Evolutionary conservation across 2,113 vertebrate genomes (phyloP).

Genomic region (Thinocorus orbignyianus): DNA sequence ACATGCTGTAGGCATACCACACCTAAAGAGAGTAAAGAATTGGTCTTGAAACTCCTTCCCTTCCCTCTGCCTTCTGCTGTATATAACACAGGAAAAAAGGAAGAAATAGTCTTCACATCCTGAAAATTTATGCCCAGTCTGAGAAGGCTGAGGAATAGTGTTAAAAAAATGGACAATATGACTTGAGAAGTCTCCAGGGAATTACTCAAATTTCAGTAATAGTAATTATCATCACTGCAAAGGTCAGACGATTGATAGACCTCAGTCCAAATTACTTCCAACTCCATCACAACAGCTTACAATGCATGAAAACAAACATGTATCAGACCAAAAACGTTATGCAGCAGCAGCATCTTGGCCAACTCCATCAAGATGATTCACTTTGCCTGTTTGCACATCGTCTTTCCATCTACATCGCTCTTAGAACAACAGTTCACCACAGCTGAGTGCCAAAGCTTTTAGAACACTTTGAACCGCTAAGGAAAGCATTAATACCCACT

Average conservation of each 20-base stretch:
- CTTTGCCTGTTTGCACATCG: neutral
- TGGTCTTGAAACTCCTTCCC: neutral
- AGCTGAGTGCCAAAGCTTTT: neutral
- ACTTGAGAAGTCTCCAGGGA: neutral
- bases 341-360: neutral
- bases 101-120: neutral
- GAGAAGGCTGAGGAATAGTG: neutral
- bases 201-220: neutral
- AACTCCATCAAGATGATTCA: neutral
- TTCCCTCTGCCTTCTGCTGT: neutral
- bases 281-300: neutral
- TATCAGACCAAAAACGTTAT: neutral
- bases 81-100: neutral
- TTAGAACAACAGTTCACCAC: neutral
- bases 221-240: neutral
- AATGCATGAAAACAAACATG: neutral
- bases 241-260: rapidly evolving
- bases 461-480: neutral
- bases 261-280: neutral
- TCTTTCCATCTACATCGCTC: neutral
- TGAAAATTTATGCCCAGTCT: neutral
- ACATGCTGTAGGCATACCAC: neutral
- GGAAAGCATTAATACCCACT: neutral
- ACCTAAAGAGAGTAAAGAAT: neutral
- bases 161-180: neutral